These are phyloP conservation scores for Rallus crepitans DNA, from an alignment of 2,797 vertebrate species.

Conservation along the genomic window DNA sequence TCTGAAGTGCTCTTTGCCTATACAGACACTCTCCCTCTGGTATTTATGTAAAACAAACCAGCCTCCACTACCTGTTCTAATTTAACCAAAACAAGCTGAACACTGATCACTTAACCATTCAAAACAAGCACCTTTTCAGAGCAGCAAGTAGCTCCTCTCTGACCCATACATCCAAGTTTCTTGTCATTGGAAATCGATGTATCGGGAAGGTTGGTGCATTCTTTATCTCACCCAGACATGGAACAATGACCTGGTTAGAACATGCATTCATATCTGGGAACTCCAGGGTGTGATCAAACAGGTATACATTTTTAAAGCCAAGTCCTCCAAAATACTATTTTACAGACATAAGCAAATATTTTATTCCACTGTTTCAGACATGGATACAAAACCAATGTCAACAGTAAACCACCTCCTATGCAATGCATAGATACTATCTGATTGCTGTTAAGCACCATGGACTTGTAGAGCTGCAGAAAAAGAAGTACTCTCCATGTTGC, in stretches of 20 bases:
- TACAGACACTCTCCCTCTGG: background rate
- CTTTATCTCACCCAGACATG: background rate
- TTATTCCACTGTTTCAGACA: background rate
- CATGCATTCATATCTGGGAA: background rate
- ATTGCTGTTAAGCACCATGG: background rate
- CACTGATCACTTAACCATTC: background rate
- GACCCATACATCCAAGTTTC: background rate
- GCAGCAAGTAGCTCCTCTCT: background rate
- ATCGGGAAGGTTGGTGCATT: background rate
- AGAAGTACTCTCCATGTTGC: background rate
- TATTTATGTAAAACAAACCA: background rate
- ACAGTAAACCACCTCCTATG: background rate
- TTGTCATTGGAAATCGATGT: background rate
- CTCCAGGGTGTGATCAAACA: background rate
- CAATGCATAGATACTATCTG: background rate
- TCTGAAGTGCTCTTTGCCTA: background rate
- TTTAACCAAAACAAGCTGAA: background rate
- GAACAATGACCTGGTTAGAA: background rate
- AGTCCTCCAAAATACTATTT: background rate
- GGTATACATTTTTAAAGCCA: background rate
- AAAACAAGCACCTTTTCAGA: background rate
- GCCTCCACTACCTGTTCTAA: background rate
- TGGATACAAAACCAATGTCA: background rate
- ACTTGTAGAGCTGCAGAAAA: background rate
- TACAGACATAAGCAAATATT: background rate